A percentile compares a stretch with the other conserved stretches of the same genome.
Conservation (phyloP, 1,140 invertebrate species). For the Bombus sibiricus region DNA sequence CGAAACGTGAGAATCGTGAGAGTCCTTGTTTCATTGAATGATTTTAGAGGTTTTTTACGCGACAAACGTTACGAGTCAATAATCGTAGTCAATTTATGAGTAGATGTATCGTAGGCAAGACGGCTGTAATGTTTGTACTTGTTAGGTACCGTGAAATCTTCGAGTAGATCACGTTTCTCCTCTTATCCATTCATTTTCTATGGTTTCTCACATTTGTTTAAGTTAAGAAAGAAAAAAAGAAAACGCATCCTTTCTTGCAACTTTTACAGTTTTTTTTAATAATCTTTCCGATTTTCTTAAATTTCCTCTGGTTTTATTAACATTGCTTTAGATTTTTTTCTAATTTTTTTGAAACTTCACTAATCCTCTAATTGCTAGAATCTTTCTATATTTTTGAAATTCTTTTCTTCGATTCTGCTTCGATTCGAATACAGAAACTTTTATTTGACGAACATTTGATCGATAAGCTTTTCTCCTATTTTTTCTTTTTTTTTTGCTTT, state of each 20-base stretch:
- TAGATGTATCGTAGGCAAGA: constrained; percentile 34
- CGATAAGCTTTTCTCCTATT: too few species aligned
- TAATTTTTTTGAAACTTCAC: not conserved
- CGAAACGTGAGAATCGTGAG: not conserved
- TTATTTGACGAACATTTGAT: too few species aligned
- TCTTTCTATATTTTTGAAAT: too few species aligned
- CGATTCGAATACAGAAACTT: too few species aligned
- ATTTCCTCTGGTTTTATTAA: not conserved
- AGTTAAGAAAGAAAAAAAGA: not conserved
- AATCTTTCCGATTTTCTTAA: too few species aligned
- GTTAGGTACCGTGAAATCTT: constrained; percentile 39
- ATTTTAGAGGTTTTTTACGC: constrained; percentile 30
- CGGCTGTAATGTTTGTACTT: constrained; percentile 26
- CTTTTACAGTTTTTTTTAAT: not conserved
- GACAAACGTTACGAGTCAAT: constrained; percentile 44
- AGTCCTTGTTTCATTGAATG: not conserved
- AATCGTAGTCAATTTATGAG: constrained; percentile 59
- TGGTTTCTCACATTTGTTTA: not conserved
- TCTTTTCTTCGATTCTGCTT: too few species aligned
- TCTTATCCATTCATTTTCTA: not conserved
- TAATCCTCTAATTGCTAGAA: not conserved
- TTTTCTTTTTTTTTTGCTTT: too few species aligned
- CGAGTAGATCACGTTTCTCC: not conserved
- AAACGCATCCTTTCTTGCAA: too few species aligned
- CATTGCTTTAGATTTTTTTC: not conserved